Conservation (phyloP, 2,113 vertebrate genomes). For the Lampris megalopsis region DNA sequence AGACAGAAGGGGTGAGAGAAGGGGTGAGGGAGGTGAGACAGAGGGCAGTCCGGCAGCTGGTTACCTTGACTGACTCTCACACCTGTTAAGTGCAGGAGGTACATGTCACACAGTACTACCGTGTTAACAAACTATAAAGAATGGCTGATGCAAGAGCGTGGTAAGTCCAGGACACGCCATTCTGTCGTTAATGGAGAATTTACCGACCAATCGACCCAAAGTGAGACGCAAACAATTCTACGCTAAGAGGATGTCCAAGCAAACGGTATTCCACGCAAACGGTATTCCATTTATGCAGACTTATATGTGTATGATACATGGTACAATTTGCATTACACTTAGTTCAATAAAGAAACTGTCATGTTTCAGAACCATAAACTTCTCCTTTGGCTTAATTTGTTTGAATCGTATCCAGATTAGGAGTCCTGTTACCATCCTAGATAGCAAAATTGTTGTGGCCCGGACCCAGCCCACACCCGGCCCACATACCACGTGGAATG, state of each 20-base stretch:
- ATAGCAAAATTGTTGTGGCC: no score
- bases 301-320: conserved; percentile 37
- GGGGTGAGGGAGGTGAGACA: conserved; percentile 67
- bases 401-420: no score
- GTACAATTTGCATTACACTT: conserved; percentile 14
- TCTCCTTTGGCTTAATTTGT: background rate
- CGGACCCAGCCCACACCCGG: no score
- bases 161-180: conserved; percentile 47
- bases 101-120: conserved; percentile 44
- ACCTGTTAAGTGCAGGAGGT: conserved; percentile 65
- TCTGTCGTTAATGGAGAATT: conserved; percentile 42
- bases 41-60: conserved; percentile 72
- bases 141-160: conserved; percentile 71
- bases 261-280: conserved; percentile 9
- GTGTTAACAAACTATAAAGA: conserved; percentile 45
- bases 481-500: no score
- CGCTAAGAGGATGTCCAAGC: background rate
- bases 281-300: conserved; percentile 25
- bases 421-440: no score
- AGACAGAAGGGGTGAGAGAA: conserved; percentile 64
- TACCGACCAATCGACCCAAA: conserved; percentile 39
- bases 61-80: conserved; percentile 74
- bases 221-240: conserved; percentile 4
- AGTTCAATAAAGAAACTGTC: no score
- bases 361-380: conserved; percentile 28